Evolutionary conservation across 2,888 invertebrate species (phyloP), one percentile per base, ranked within the genome.

Genomic region (Hofmannophila pseudospretella): DNA sequence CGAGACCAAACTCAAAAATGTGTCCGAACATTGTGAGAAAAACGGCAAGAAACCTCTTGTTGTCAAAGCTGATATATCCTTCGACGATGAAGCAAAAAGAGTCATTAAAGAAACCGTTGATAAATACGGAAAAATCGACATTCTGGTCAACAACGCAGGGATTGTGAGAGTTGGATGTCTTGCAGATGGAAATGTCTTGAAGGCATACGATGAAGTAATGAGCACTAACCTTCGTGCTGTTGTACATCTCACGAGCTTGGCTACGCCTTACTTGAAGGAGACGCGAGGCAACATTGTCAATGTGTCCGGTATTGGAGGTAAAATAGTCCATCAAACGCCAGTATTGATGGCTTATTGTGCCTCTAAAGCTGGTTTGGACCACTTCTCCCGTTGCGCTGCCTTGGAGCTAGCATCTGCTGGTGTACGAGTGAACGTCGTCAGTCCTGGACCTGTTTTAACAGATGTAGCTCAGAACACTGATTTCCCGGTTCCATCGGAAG

Each of bases 301-400:
- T 16, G 50, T 70, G 23, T 73, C 75, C 0, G n/a, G 72, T 39
- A 28, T 54, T 0, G 52, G 39, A 3, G 58, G 51, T 1, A 14
- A 31, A 3, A 28, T 11, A 4, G 28, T 35, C 0, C 30, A 37
- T 3, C 13, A 12, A 0, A 7, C 20, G n/a, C 14, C 36, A 2
- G 0, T 14, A 0, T 32, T 25, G 3, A 13, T 49, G 10, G 2
- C 48, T 0, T 94, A 94, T 59, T 79, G 81, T 39, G 90, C 93
- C 84, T 91, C 92, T 10, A 94, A 95, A 72, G 85, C 92, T 22
- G 93, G 91, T 3, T 54, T 94, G 8, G 93, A 94, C 67, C 93
- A 94, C 54, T 89, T 95, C 45, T 93, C 94, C 0, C 76, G 89
- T 45, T 91, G 91, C 54, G 73, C 89, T 7, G 94, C 94, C 2